Evolutionary conservation across 2,888 invertebrate species (phyloP).

Genomic region (Tiphia femorata): DNA sequence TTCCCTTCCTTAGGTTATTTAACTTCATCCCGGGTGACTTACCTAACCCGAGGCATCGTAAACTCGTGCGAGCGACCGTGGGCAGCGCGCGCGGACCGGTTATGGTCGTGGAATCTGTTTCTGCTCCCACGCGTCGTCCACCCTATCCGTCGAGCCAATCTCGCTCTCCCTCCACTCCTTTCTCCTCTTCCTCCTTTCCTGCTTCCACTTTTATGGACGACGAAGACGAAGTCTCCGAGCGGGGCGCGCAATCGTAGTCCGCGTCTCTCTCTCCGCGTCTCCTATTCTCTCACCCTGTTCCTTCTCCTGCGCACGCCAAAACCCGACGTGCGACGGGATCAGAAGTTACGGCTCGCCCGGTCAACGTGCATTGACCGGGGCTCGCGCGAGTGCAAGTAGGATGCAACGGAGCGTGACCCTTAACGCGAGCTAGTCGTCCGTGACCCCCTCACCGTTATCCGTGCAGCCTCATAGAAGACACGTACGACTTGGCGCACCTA

Average conservation of each 20-base stretch:
- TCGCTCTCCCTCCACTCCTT: slow-evolving; percentile 44
- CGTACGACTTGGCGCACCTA: slow-evolving; percentile 14
- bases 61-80: slow-evolving; percentile 34
- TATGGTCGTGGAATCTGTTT: slow-evolving; percentile 55
- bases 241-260: too few species aligned
- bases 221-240: too few species aligned
- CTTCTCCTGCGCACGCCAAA: slow-evolving; percentile 42
- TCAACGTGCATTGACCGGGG: slow-evolving; percentile 49
- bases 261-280: not conserved
- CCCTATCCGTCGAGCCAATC: slow-evolving; percentile 14
- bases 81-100: slow-evolving; percentile 45
- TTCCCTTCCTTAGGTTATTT: slow-evolving; percentile 42
- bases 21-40: slow-evolving; percentile 39
- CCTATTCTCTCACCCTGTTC: slow-evolving; percentile 6
- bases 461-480: slow-evolving; percentile 16
- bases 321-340: slow-evolving; percentile 53
- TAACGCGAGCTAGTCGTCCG: slow-evolving; percentile 61
- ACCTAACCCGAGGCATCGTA: slow-evolving; percentile 41
- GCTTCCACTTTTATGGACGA: slow-evolving; percentile 6
- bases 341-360: slow-evolving; percentile 57
- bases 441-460: slow-evolving; percentile 54
- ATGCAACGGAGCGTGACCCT: slow-evolving; percentile 62
- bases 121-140: slow-evolving; percentile 55
- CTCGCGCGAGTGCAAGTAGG: slow-evolving; percentile 43
- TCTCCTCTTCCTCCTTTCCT: slow-evolving; percentile 13